Base-by-base conservation (phyloP, 1,140 invertebrate genomes). In the Tetragonula clypearis region DNA sequence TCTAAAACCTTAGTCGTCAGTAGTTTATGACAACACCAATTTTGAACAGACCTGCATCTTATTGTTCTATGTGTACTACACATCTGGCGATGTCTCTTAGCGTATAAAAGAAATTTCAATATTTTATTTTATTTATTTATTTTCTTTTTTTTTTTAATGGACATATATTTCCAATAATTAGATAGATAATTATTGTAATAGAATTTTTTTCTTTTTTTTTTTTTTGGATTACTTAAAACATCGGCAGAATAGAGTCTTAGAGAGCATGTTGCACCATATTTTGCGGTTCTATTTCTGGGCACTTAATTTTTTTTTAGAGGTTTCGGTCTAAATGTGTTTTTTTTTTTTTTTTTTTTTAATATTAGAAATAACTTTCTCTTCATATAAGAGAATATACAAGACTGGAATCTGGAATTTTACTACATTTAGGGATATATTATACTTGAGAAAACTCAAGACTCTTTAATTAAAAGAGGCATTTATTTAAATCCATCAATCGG, bases 261-360 rank as follows among this genome's bases (percentile, higher is more conserved):
- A 66, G 30, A 76, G 35, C 77, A 62, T 19, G 56, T 60, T 86
- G 49, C 65, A 72, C 35, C 30, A 74, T 55, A 60, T 66, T 79
- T 75, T 55, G 30, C 23, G 19, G 17, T 71, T 79, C 68, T 88
- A 86, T 82, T 88, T 86, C 76, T 79, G 77, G 79, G 41, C 79
- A 79, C 49, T 79, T 79, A 26, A 88, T 15, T 79, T 74, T 66
- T 86, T 85, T 41, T 41, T 41, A 41, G 35, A 41, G 35, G 35
- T 41, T 41, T 41, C 35, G 35, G 35, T 41, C 2, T 41, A 41
- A 41, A 41, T 41, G 5, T 41, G 2, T 41, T 41, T 41, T 41
- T 41, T 41, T 6, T 41, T 41, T 41, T 41, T 41, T 41, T 41
- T 35, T 35, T 35, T 35, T 35, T 35, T 35, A 35, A 35, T 35